These are phyloP conservation scores for Arvicanthis niloticus DNA, from an alignment of 2,113 vertebrate genomes.

Conservation along the genomic window DNA sequence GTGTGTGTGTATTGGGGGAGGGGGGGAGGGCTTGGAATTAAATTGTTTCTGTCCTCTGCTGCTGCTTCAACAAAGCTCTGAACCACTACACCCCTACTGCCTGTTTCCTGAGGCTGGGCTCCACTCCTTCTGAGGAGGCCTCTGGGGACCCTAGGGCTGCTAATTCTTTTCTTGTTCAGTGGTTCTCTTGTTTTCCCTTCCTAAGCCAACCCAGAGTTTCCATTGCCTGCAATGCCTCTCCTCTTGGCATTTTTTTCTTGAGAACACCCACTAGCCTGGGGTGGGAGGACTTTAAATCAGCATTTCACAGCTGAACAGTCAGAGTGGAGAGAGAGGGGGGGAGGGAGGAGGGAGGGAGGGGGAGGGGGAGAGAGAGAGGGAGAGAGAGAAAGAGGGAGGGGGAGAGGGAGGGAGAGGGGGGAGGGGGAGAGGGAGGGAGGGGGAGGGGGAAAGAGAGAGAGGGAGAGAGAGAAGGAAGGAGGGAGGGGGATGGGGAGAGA, in stretches of 20 bases:
- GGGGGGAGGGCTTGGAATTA: background rate
- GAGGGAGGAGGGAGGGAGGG: background rate
- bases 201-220: background rate
- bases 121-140: background rate
- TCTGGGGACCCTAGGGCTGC: background rate
- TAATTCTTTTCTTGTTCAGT: background rate
- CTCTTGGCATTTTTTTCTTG: background rate
- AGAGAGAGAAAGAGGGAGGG: background rate
- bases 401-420: background rate
- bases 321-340: background rate
- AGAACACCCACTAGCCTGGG: background rate
- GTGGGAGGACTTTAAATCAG: background rate
- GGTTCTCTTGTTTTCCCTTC: background rate
- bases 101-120: background rate
- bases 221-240: background rate
- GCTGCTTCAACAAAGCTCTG: conserved; percentile 6
- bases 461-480: no score
- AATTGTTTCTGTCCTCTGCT: background rate
- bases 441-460: no score
- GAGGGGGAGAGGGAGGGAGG: background rate
- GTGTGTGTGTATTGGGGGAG: background rate
- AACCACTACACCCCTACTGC: background rate
- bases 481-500: no score
- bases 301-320: background rate
- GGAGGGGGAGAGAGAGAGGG: background rate